phyloP scores from a whole-genome alignment of 2,797 vertebrate genomes.

The Rhabdomys pumilio region DNA sequence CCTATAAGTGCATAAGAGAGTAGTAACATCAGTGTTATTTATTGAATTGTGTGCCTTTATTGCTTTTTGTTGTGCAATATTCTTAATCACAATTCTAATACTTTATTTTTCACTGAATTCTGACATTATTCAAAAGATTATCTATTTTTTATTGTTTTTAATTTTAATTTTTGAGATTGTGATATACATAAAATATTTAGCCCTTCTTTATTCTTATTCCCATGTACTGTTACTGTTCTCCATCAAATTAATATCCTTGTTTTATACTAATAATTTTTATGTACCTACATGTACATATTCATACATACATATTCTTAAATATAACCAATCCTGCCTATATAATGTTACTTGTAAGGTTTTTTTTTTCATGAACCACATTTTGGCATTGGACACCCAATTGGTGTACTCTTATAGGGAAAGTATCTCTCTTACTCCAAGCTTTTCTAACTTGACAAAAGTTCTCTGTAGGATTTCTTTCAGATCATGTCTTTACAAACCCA shows the following conservation, averaged over 20 bases:
- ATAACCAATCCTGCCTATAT: background rate
- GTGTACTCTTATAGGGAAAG: background rate
- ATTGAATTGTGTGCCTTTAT: background rate
- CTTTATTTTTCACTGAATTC: background rate
- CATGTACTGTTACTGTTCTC: background rate
- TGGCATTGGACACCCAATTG: background rate
- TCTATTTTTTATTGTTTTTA: background rate
- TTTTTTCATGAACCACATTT: no score
- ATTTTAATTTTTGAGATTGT: background rate
- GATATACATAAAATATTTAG: background rate
- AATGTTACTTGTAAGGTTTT: background rate
- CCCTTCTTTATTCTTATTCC: background rate
- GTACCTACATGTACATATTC: background rate
- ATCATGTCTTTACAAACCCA: background rate
- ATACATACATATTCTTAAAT: background rate
- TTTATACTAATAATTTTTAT: background rate
- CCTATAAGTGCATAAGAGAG: background rate
- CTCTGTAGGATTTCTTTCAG: background rate
- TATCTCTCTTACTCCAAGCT: background rate
- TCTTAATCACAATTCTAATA: background rate
- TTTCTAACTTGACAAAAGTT: background rate
- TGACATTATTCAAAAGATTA: background rate
- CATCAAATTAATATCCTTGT: background rate
- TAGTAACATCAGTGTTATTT: background rate
- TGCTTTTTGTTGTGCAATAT: background rate